phyloP scores from a whole-genome alignment of 2,888 invertebrate species.

The Pterostichus niger region DNA sequence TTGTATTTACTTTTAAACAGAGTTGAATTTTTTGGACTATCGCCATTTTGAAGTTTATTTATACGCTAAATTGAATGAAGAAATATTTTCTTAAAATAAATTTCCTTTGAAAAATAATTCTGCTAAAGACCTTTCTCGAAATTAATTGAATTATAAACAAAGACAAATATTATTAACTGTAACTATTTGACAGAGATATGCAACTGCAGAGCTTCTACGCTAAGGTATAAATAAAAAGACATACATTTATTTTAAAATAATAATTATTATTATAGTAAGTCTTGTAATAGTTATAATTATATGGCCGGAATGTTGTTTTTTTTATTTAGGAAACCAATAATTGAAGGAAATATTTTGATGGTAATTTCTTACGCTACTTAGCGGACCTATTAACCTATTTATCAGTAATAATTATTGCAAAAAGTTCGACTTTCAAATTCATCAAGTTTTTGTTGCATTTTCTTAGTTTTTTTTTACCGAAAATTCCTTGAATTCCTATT shows the following conservation, averaged over 20 bases:
- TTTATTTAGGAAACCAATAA: conserved; percentile 25
- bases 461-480: neutral
- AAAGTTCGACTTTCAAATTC: conserved; percentile 33
- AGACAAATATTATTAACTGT: neutral
- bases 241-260: no score
- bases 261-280: no score
- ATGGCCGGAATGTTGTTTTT: neutral
- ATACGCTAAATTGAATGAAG: conserved; percentile 31
- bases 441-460: conserved; percentile 6
- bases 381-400: conserved; percentile 40
- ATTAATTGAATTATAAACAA: conserved; percentile 5
- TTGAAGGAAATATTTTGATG: conserved; percentile 23
- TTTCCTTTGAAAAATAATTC: conserved; percentile 27
- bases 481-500: no score
- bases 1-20: conserved; percentile 16
- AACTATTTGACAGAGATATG: neutral
- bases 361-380: conserved; percentile 22
- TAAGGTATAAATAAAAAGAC: no score
- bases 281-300: neutral
- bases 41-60: conserved; percentile 49
- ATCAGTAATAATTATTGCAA: neutral
- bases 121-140: conserved; percentile 14
- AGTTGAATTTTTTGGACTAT: conserved; percentile 8
- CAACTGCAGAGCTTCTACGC: no score
- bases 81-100: conserved; percentile 43